Conservation (phyloP, 2,113 vertebrate species). For the Aptenodytes patagonicus region DNA sequence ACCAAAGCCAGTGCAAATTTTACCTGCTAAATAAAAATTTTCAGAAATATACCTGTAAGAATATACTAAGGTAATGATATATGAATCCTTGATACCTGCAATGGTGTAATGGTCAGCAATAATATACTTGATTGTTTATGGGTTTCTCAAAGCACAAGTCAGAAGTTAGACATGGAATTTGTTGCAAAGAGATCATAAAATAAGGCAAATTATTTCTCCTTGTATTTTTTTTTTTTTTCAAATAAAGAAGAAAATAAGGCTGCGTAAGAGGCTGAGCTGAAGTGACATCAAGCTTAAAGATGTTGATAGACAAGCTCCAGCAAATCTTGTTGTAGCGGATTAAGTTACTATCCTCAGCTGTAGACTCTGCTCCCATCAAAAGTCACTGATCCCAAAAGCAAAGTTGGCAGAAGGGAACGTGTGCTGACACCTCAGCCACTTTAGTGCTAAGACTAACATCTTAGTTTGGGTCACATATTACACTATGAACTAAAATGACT, state of each 20-base stretch:
- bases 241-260: neutral
- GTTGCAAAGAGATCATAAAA: neutral
- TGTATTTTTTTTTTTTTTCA: neutral
- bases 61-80: neutral
- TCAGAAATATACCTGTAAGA: neutral
- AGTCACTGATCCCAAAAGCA: slow-evolving; percentile 9
- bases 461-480: neutral
- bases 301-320: slow-evolving; percentile 6
- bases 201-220: neutral
- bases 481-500: neutral
- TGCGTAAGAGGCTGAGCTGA: neutral
- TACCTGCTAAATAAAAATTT: neutral
- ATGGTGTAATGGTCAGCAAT: neutral
- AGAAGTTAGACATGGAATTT: neutral
- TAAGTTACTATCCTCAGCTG: slow-evolving; percentile 56
- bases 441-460: neutral
- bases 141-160: neutral
- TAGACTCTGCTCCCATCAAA: neutral
- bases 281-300: neutral
- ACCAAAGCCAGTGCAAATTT: neutral
- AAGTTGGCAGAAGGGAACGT: neutral
- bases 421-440: neutral
- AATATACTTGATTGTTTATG: neutral
- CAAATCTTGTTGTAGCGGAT: slow-evolving; percentile 58
- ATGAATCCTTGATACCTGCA: neutral